These are phyloP conservation scores for Paralvinella palmiformis DNA, from an alignment of 1,140 invertebrate genomes.

Conservation along the genomic window DNA sequence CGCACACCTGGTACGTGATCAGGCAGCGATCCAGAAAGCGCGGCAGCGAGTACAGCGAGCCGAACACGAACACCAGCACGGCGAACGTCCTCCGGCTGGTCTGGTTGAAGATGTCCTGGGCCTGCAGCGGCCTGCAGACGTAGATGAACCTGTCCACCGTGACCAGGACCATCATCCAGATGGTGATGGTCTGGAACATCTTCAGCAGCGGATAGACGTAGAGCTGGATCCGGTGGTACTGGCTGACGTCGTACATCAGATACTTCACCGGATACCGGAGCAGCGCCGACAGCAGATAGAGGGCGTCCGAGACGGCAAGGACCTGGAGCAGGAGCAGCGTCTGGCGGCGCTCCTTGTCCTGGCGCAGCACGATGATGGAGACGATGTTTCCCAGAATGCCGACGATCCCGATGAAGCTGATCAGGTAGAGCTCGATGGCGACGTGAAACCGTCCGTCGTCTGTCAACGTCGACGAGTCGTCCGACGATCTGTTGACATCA, in stretches of 20 bases:
- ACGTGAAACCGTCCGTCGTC: no score
- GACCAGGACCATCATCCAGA: slow-evolving; percentile 19
- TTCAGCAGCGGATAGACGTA: slow-evolving; percentile 13
- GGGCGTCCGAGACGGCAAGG: slow-evolving; percentile 10
- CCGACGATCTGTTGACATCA: no score
- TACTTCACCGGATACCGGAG: slow-evolving; percentile 14
- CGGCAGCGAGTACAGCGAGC: slow-evolving; percentile 10
- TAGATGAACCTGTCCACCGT: slow-evolving; percentile 14
- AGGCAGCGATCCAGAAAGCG: slow-evolving; percentile 17
- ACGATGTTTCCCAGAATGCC: slow-evolving; percentile 14
- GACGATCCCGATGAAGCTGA: not conserved
- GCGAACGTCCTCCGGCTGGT: not conserved
- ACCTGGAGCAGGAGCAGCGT: slow-evolving; percentile 13
- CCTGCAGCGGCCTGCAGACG: slow-evolving; percentile 5
- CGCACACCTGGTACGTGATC: not conserved
- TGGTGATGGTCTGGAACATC: slow-evolving; percentile 15
- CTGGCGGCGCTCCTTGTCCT: slow-evolving; percentile 14
- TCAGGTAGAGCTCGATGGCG: slow-evolving; percentile 16
- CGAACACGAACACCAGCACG: not conserved
- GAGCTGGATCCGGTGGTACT: slow-evolving; percentile 4
- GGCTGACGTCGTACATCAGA: not conserved
- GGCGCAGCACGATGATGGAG: slow-evolving; percentile 9
- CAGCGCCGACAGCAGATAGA: slow-evolving; percentile 12
- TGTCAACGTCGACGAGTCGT: no score
- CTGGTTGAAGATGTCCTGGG: slow-evolving; percentile 1